These are phyloP conservation scores for Aldabrachelys gigantea DNA, from an alignment of 2,113 vertebrate species.

Conservation along the genomic window DNA sequence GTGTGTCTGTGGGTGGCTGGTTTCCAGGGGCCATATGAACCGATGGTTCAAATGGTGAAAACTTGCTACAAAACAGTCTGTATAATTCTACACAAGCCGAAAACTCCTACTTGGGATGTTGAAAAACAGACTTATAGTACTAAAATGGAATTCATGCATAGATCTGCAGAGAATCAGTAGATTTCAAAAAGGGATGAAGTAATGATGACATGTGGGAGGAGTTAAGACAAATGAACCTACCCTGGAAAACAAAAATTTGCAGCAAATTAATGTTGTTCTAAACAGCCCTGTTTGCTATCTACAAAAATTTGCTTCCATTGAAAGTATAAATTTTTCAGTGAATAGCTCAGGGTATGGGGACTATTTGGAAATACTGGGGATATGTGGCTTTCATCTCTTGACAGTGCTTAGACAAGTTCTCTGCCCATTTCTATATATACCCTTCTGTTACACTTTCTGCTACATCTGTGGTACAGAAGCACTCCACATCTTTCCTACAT, in stretches of 20 bases:
- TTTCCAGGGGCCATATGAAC: not conserved
- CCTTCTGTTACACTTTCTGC: not conserved
- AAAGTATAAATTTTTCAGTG: not conserved
- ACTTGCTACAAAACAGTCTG: not conserved
- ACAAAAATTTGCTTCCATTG: not conserved
- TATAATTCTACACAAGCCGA: not conserved
- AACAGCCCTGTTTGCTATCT: not conserved
- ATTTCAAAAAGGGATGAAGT: not conserved
- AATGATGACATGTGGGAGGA: not conserved
- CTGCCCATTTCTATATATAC: not conserved
- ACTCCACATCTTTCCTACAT: not conserved
- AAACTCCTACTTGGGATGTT: not conserved
- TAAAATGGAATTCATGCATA: not conserved
- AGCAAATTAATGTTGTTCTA: not conserved
- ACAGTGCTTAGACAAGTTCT: not conserved
- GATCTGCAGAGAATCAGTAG: not conserved
- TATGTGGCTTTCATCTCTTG: not conserved
- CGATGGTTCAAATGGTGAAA: not conserved
- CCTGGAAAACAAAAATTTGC: not conserved
- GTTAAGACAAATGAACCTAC: not conserved
- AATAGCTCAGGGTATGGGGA: not conserved
- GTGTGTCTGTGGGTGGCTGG: not conserved
- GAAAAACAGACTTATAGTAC: not conserved
- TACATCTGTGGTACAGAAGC: not conserved
- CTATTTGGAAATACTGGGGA: not conserved